Base-by-base conservation (phyloP, 2,113 vertebrate genomes). In the Phylloscopus whistleri region DNA sequence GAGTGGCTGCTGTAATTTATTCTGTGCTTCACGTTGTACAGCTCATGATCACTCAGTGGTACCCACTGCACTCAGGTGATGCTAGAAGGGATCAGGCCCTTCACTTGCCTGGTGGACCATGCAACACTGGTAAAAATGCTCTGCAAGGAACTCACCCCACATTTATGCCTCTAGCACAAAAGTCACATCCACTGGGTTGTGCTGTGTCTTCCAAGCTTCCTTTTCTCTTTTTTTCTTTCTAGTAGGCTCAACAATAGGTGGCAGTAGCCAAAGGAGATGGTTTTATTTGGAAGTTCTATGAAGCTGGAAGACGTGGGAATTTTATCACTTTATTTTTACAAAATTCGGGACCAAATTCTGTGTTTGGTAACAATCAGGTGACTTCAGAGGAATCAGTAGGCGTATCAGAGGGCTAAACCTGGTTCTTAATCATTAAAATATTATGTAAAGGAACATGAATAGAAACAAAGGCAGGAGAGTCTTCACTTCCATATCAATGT, bases 401-500 rank as follows among this genome's bases (percentile, higher is more conserved):
- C 90, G 74, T 80, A 91, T 95, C 69, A 86, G 92, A 94, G 88
- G 55, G 75, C 81, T 86, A 87, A 93, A 95, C 23, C 78, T 90
- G 37, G 56, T 84, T 93, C 73, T 96, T 90, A 95, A 95, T 93
- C 92, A 97, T 97, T 97, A 95, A 94, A 96, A 97, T 96, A 94
- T 96, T 96, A 97, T 96, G 93, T 96, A 95, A 96, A 96, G 88
- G 95, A 95, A 96, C 94, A 93, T 92, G 93, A 97, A 97, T 97
- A 96, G 93, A 92, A 95, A 96, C 96, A 97, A 97, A 97, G 83
- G 74, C 92, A 72, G 70, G 75, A 95, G 79, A 96, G 92, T 95
- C 93, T 90, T 86, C 88, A 95, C 96, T 97, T 97, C 97, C 97
- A 97, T 98, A 98, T 98, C 97, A 98, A 98, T 98, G 97, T 97